Evolutionary conservation across 2,113 vertebrate genomes (phyloP).

Genomic region (Peromyscus polionotus): DNA sequence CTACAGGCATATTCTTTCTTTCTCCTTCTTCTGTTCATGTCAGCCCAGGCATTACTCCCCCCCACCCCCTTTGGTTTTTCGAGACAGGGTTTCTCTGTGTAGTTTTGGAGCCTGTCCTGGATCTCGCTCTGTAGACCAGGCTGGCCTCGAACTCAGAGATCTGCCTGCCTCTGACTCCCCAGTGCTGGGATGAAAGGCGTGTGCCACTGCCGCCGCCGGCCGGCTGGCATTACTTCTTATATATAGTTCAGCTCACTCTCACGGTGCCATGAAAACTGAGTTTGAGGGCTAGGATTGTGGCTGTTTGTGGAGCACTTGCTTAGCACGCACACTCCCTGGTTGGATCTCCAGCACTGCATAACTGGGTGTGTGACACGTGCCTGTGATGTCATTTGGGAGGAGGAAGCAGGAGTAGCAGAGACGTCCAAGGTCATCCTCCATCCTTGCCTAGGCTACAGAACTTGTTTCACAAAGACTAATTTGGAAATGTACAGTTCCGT

Average conservation of each 20-base stretch:
- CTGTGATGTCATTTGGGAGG: neutral
- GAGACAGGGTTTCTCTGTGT: neutral
- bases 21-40: neutral
- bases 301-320: neutral
- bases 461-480: neutral
- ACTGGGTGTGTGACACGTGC: neutral
- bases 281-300: neutral
- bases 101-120: too few relatives aligned
- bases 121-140: neutral
- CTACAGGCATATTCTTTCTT: neutral
- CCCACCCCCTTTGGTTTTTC: too few relatives aligned
- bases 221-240: neutral
- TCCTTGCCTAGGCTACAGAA: neutral
- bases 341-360: neutral
- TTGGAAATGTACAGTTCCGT: conserved; percentile 49
- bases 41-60: too few relatives aligned
- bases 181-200: neutral
- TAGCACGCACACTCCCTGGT: neutral
- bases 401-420: neutral
- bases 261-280: neutral
- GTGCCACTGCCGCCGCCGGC: neutral
- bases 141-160: neutral
- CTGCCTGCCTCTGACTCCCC: neutral
- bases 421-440: neutral
- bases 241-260: neutral